Base-by-base conservation (phyloP, 2,797 vertebrate genomes). In the Ctenopoma multispine region DNA sequence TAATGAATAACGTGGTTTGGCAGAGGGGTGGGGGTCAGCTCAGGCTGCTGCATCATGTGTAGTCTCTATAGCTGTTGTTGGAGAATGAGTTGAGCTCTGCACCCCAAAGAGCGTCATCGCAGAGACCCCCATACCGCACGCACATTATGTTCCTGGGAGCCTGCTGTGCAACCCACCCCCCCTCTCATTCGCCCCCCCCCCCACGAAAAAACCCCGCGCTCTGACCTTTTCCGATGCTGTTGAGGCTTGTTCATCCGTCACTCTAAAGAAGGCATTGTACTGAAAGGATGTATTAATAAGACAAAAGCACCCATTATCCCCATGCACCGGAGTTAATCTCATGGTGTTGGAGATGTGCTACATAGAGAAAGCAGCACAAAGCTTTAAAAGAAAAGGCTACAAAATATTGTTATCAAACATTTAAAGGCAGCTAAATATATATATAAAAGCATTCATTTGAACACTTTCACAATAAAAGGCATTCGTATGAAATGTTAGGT, bases 231-330 rank as follows among this genome's bases (percentile, higher is more conserved):
- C 59, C 72, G 56, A 89, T 78, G 90, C 83, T 90, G 90, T 89
- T 71, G 85, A 65, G 89, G 89, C 90, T 91, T 91, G 88, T 88
- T 92, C 92, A 93, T 92, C 89, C 89, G 86, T 93, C 92, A 89
- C 83, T 87, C 88, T 85, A 88, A 87, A 85, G 86, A 87, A 87
- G 79, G 83, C 92, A 92, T 93, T 94, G 93, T 94, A 77, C 85
- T 89, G 90, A 77, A 88, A 94, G 90, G 89, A 91, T 90, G 87
- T 87, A 92, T 93, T 93, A 93, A 93, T 94, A 91, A 95, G 92
- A 95, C 93, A 94, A 95, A 93, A 92, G 92, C 75, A 73, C 70
- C 90, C 88, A 89, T 93, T 93, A 91, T 92, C 81, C 87, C 69
- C 68, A 23, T 82, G 86, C 78, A 86, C 76, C 64, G 58, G 55